Evolutionary conservation across 2,113 vertebrate genomes (phyloP).

Genomic region (Micromys minutus): DNA sequence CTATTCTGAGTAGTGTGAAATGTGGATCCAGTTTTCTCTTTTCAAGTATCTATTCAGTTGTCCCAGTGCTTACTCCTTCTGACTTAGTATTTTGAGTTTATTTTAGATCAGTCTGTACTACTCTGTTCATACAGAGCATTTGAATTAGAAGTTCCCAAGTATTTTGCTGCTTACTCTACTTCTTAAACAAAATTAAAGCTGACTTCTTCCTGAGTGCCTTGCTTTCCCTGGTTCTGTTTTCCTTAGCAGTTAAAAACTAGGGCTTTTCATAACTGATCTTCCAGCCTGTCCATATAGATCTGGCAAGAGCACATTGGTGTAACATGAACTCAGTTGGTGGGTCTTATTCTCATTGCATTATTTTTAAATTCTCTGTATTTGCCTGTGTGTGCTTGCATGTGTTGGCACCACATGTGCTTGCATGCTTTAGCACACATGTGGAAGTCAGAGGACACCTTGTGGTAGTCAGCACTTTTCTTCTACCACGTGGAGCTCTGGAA

Average conservation of each 20-base stretch:
- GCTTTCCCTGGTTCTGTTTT: neutral
- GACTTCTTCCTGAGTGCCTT: neutral
- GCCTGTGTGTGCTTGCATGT: neutral
- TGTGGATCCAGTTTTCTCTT: slow-evolving; percentile 54
- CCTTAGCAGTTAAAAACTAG: neutral
- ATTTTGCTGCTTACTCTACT: slow-evolving; percentile 38
- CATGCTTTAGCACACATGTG: neutral
- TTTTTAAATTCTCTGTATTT: neutral
- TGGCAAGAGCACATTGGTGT: neutral
- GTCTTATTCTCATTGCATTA: slow-evolving; percentile 37
- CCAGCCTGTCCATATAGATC: neutral
- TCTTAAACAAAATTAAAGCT: slow-evolving; percentile 16
- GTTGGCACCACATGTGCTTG: neutral
- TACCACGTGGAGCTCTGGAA: neutral
- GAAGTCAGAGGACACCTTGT: neutral
- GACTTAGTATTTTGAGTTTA: slow-evolving; percentile 15
- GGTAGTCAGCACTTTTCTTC: neutral
- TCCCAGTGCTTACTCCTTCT: neutral
- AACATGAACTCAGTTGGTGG: neutral
- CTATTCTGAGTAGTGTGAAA: slow-evolving; percentile 44
- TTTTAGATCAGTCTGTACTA: slow-evolving; percentile 27
- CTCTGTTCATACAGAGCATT: slow-evolving; percentile 6
- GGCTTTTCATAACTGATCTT: neutral
- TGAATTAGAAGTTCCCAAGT: neutral
- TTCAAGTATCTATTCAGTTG: neutral